Base-by-base conservation (phyloP, 2,797 vertebrate genomes). In the Mormyrus hasselquistii region DNA sequence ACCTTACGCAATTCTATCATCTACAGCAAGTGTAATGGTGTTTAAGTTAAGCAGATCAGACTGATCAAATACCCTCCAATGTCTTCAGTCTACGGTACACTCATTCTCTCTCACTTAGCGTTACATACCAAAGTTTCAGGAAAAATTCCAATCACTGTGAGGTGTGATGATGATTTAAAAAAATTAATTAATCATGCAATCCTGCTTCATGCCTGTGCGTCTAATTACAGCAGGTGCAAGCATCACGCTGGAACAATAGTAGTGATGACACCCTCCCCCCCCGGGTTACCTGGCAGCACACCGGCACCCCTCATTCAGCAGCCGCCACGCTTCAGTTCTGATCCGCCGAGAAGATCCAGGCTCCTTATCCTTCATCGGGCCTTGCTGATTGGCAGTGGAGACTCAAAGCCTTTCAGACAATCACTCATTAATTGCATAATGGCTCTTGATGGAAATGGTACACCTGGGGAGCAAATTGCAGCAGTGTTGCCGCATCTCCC, bases 371-470 rank as follows among this genome's bases (percentile, higher is more conserved):
- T n/a, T n/a, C 73, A 19, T 6, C 19, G 1, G 16, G 25, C 10
- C 83, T 52, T 86, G 19, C 83, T 52, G 47, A 86, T 52, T 52
- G 50, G 83, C 83, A 53, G 83, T 2, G 12, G 10, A 86, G 83
- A 52, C 50, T 34, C 50, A 38, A 25, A 53, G 22, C 50, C 83
- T 53, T 29, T 86, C 50, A 52, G 22, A 86, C 83, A 86, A 53
- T 53, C 83, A 34, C 7, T 86, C 47, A 86, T 86, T 86, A 86
- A 86, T 86, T 86, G 47, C 29, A 55, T 44, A 79, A 79, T n/a
- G 34, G 73, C 2, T 41, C 73, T 41, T 79, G 73, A 79, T 44
- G 16, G 73, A 79, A 47, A 79, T 79, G 38, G n/a, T 47, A 47
- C 73, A 79, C 73, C 73, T 79, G 38, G 73, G 73, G 38, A 79